phyloP scores from a whole-genome alignment of 2,888 invertebrate species.

The Apoda limacodes region DNA sequence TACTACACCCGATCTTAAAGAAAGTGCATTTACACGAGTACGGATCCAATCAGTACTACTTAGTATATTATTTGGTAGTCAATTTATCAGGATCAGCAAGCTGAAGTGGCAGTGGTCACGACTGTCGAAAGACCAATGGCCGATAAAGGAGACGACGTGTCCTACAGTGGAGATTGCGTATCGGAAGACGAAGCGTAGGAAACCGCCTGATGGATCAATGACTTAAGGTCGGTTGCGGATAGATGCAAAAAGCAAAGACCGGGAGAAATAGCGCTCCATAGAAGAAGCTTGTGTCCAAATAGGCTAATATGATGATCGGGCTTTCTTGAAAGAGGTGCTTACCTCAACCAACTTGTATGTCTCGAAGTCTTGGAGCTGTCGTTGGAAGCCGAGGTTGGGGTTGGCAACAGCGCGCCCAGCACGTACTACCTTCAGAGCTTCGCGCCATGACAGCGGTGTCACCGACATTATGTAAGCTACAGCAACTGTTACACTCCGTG shows the following conservation, averaged over 20 bases:
- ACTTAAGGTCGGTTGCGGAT: constrained; percentile 1
- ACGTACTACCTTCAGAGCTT: constrained; percentile 92
- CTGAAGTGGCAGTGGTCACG: too few relatives aligned
- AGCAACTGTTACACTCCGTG: constrained; percentile 94
- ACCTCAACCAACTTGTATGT: constrained; percentile 82
- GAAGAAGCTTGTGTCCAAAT: too few relatives aligned
- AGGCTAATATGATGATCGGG: not conserved
- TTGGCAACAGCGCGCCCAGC: constrained; percentile 93
- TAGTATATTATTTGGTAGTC: too few relatives aligned
- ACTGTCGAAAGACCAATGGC: too few relatives aligned
- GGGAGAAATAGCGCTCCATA: too few relatives aligned
- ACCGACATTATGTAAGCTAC: constrained; percentile 97
- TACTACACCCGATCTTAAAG: too few relatives aligned
- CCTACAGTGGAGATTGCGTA: too few relatives aligned
- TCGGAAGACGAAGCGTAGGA: too few relatives aligned
- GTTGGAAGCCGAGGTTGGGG: constrained; percentile 96
- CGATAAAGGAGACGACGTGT: too few relatives aligned
- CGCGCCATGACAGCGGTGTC: constrained; percentile 90
- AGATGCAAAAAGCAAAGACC: not conserved
- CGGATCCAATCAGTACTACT: too few relatives aligned
- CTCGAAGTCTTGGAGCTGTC: constrained; percentile 93
- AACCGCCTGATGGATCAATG: constrained; percentile 3
- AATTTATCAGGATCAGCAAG: too few relatives aligned
- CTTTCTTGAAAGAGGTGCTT: constrained; percentile 17
- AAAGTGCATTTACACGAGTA: too few relatives aligned